Evolutionary conservation across 2,888 invertebrate genomes (phyloP).

Genomic region (Horisme vitalbata): DNA sequence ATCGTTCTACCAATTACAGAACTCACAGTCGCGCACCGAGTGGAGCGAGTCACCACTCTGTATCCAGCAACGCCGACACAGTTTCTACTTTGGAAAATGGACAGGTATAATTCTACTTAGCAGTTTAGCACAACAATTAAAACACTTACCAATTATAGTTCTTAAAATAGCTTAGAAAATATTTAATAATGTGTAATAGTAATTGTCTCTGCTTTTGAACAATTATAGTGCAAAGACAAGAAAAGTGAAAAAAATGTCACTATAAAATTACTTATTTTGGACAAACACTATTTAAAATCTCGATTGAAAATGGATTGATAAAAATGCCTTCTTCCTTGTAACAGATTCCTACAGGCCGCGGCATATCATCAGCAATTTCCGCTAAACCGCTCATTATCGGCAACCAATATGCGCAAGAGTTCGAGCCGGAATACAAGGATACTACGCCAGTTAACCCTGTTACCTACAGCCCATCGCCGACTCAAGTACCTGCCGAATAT

Average conservation of each 20-base stretch:
- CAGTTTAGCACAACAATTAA: background rate
- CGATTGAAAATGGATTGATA: background rate
- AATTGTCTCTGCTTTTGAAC: too few relatives aligned
- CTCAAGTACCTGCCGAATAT: constrained; percentile 50
- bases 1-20: constrained; percentile 42
- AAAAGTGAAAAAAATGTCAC: too few relatives aligned
- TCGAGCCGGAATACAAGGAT: constrained; percentile 70
- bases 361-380: constrained; percentile 50
- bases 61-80: constrained; percentile 73
- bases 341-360: constrained; percentile 72
- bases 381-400: constrained; percentile 70
- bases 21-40: constrained; percentile 78
- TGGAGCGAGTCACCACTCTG: constrained; percentile 77
- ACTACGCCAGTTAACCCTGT: constrained; percentile 34
- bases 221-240: too few relatives aligned
- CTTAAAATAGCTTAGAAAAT: too few relatives aligned
- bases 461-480: constrained; percentile 55
- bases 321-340: background rate
- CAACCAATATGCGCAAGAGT: constrained; percentile 77
- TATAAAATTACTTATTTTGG: too few relatives aligned
- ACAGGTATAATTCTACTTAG: constrained; percentile 56
- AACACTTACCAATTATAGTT: background rate
- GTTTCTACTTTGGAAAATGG: constrained; percentile 78
- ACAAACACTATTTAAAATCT: too few relatives aligned
- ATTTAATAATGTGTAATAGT: too few relatives aligned